These are phyloP conservation scores for Plumapathes pennacea DNA, from an alignment of 92 coral and sea anemone species.

Conservation along the genomic window DNA sequence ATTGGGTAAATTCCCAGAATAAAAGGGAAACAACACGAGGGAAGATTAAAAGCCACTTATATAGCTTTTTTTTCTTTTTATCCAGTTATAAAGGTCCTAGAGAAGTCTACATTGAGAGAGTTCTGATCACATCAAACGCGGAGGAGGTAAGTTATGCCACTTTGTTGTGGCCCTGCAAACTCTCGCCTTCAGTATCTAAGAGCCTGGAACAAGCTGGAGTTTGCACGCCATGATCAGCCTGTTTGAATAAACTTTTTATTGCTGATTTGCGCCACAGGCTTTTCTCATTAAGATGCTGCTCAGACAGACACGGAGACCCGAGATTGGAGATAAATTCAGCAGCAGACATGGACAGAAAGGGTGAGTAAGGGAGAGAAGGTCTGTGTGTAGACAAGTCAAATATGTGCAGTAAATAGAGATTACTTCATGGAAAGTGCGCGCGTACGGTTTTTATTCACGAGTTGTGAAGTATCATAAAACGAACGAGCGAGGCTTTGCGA, in stretches of 20 bases:
- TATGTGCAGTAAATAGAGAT: too few relatives aligned
- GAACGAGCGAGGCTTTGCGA: too few relatives aligned
- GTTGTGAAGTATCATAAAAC: too few relatives aligned
- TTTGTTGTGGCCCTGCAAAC: background rate
- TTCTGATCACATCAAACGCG: conserved; percentile 77
- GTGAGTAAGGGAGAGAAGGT: conserved; percentile 56
- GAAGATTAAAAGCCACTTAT: too few relatives aligned
- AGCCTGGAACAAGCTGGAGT: too few relatives aligned
- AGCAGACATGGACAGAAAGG: conserved; percentile 99
- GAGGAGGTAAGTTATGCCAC: conserved; percentile 59
- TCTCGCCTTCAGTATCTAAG: too few relatives aligned
- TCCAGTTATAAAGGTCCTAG: conserved; percentile 78
- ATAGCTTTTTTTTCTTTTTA: background rate
- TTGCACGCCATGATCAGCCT: too few relatives aligned
- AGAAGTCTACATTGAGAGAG: conserved; percentile 78
- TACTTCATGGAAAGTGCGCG: too few relatives aligned
- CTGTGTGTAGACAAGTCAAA: too few relatives aligned
- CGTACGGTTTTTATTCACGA: too few relatives aligned
- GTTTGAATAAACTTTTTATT: background rate
- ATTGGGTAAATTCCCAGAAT: too few relatives aligned
- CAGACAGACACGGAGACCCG: conserved; percentile 94
- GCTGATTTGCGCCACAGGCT: conserved; percentile 50
- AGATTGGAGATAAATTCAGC: conserved; percentile 97
- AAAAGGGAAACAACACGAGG: too few relatives aligned
- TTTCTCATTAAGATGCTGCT: conserved; percentile 90